Conservation (phyloP, 1,140 invertebrate genomes). For the Myzus persicae region DNA sequence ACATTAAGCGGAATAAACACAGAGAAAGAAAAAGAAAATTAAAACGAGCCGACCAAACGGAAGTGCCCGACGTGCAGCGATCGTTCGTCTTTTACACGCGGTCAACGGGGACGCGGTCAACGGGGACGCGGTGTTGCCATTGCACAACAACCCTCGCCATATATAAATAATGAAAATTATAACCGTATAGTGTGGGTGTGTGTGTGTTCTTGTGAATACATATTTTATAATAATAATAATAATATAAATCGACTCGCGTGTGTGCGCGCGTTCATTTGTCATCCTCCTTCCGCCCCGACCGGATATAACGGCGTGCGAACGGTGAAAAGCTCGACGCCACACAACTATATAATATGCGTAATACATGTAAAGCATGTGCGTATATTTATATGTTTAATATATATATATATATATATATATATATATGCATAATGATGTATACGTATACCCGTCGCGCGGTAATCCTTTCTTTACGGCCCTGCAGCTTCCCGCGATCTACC, state of each 20-base stretch:
- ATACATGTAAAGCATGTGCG: not conserved
- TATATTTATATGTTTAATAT: not conserved
- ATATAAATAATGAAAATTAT: not conserved
- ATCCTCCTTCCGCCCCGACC: not conserved
- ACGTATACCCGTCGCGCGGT: not conserved
- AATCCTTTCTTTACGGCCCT: slow-evolving; percentile 50
- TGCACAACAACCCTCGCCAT: not conserved
- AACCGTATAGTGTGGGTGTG: not conserved
- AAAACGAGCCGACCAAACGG: not conserved
- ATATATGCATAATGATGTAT: not conserved
- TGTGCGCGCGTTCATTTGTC: slow-evolving; percentile 1
- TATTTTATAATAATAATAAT: not conserved
- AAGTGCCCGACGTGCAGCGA: not conserved
- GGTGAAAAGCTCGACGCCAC: slow-evolving; percentile 2
- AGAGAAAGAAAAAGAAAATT: not conserved
- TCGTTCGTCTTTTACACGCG: not conserved
- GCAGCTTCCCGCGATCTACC: not conserved
- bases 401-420: too few relatives aligned
- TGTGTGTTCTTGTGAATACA: not conserved
- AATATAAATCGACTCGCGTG: slow-evolving; percentile 8
- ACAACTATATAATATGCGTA: slow-evolving; percentile 3
- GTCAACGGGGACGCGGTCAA: not conserved
- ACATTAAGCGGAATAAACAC: not conserved
- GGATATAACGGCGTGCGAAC: not conserved
- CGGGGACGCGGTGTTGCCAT: not conserved